Evolutionary conservation across 1,140 invertebrate species (phyloP), one percentile per base, ranked within the genome.

Genomic region (Drosophila tropicalis): DNA sequence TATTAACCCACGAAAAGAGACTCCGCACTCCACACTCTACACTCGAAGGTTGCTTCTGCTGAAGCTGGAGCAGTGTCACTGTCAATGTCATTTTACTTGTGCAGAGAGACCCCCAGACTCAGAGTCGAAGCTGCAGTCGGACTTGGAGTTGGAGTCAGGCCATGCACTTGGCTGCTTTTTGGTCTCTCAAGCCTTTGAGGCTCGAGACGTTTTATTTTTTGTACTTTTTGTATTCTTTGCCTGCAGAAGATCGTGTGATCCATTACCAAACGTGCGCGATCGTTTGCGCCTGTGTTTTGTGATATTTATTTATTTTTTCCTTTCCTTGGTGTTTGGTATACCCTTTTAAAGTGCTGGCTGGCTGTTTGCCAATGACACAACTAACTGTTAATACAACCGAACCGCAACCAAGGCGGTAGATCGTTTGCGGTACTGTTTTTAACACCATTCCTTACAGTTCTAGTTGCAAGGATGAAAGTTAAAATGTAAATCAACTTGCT

Each of bases 241-340:
- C 51, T 72, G 64, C 68, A 63, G 65, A 69, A 84, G 84, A 89
- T 89, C 84, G 84, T 89, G 84, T 89, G 84, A 89, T 89, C 84
- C 84, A 89, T 89, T 89, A 89, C 84, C 80, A 90, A 89, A 90
- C 85, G 85, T 89, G 84, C 85, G 80, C 84, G 84, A 87, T 87
- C 84, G 84, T 87, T 87, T 87, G 80, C 84, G 83, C 83, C 83
- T 89, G 76, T 87, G 84, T 83, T 89, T 79, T 79, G 79, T 83
- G 84, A 77, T 87, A 87, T 87, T 89, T 79, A 76, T 75, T 75
- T 76, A 67, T 75, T 75, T 74, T 65, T 74, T 22, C 19, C 19
- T 36, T 64, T 44, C 12, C 73, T 10, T 51, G 67, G 67, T 76
- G 67, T 29, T 63, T 41, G 34, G 39, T 15, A 84, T 81, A 80